Conservation (phyloP, 2,113 vertebrate genomes). For the cattle (Bos taurus) region DNA sequence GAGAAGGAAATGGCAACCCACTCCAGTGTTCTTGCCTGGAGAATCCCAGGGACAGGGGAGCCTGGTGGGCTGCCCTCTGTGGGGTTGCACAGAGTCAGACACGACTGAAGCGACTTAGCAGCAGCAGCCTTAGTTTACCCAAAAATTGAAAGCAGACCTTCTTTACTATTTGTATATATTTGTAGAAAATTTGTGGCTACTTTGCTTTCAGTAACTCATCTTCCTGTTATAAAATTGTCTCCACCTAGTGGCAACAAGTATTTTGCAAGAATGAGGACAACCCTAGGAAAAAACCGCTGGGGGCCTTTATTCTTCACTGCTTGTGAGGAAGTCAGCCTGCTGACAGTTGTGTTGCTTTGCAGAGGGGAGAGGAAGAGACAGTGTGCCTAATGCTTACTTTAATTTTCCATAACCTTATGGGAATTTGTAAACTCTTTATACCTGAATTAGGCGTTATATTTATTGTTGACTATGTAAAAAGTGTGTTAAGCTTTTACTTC, state of each 20-base stretch:
- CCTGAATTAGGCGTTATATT: background rate
- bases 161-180: background rate
- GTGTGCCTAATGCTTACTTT: background rate
- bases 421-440: background rate
- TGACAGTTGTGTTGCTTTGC: background rate
- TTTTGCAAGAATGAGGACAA: background rate
- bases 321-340: background rate
- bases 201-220: background rate
- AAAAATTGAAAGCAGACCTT: background rate
- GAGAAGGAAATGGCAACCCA: no score
- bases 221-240: constrained; percentile 18
- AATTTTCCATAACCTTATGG: background rate
- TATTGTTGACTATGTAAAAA: background rate
- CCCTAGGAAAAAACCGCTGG: background rate
- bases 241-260: constrained; percentile 51
- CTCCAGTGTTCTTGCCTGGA: no score
- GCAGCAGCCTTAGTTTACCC: background rate
- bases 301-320: background rate
- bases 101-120: no score
- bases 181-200: background rate
- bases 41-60: no score
- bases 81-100: no score
- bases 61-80: no score
- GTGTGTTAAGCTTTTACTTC: background rate
- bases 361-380: background rate